A percentile compares a stretch with the other conserved stretches of the same genome.
phyloP scores from a whole-genome alignment of 2,797 vertebrate genomes.

The Scarus forsteni region DNA sequence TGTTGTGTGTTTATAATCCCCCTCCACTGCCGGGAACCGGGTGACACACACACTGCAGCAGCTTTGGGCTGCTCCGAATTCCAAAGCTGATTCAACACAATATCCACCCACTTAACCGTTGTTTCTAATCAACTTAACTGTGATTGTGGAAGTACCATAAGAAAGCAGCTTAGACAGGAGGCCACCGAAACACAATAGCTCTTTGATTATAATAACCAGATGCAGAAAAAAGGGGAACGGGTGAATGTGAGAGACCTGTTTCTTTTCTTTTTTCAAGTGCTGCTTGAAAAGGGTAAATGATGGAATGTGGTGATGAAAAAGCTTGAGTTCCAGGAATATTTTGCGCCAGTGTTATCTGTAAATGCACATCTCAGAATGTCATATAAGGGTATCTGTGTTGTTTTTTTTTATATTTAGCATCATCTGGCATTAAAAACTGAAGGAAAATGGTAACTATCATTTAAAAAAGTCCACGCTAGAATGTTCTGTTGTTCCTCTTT shows the following conservation, averaged over 20 bases:
- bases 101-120: slow-evolving; percentile 61
- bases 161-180: slow-evolving; percentile 64
- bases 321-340: slow-evolving; percentile 64
- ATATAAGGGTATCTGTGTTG: neutral
- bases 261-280: slow-evolving; percentile 27
- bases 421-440: neutral
- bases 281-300: slow-evolving; percentile 55
- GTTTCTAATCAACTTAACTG: slow-evolving; percentile 73
- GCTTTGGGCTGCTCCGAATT: slow-evolving; percentile 65
- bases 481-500: too few relatives aligned
- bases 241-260: slow-evolving; percentile 11
- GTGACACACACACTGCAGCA: slow-evolving; percentile 55
- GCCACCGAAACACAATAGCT: slow-evolving; percentile 50
- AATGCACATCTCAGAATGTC: slow-evolving; percentile 28
- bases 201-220: slow-evolving; percentile 51
- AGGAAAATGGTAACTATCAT: neutral
- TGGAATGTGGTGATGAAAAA: slow-evolving; percentile 56
- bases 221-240: slow-evolving; percentile 25
- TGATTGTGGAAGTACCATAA: slow-evolving; percentile 53
- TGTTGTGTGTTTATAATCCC: slow-evolving; percentile 50
- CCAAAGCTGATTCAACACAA: slow-evolving; percentile 56
- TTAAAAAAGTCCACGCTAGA: too few relatives aligned
- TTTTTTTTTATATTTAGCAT: too few relatives aligned
- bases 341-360: slow-evolving; percentile 15
- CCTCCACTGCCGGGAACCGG: slow-evolving; percentile 34